Base-by-base conservation (phyloP, 1,140 invertebrate species). In the Drosophila eugracilis region DNA sequence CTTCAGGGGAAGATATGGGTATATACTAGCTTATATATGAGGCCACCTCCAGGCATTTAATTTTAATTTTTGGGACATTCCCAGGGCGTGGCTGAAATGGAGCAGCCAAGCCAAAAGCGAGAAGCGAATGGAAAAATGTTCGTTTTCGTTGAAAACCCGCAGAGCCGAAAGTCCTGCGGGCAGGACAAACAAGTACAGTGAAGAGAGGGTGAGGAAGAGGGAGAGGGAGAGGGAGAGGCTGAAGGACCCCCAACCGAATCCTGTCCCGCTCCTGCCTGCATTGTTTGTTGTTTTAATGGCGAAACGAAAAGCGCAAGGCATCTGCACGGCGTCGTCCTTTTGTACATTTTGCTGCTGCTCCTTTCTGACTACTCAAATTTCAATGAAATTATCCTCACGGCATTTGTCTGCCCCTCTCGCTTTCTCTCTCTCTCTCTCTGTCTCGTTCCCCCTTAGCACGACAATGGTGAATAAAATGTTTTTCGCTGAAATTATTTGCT, bases 371-470 rank as follows among this genome's bases (percentile, higher is more conserved):
- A 83, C 86, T 90, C 86, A 90, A 90, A 90, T 90, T 90, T 90
- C 86, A 90, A 90, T 90, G 86, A 90, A 90, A 90, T 90, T 88
- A 90, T 90, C 86, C 81, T 90, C 75, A 75, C 84, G 81, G 80
- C 62, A 85, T 85, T 85, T 84, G 80, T 63, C 54, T 65, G 57
- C 6, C 44, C 44, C 7, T 39, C 36, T 19, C 15, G 7, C 15
- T 37, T 28, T 32, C 65, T 24, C 14, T 57, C 22, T n/a, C 28
- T 67, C 32, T 24, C 54, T 34, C 17, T 5, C 10, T 63, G 9
- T 52, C 42, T 3, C 5, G 52, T 19, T 41, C 39, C 41, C 41
- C 24, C 67, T 36, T 39, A 36, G n/a, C 5, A 14, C 14, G 85
- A 84, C 80, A 84, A 84, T 84, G 76, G 53, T 55, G 69, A 69